Evolutionary conservation across 2,113 vertebrate genomes (phyloP).

Genomic region (Mustela nigripes): DNA sequence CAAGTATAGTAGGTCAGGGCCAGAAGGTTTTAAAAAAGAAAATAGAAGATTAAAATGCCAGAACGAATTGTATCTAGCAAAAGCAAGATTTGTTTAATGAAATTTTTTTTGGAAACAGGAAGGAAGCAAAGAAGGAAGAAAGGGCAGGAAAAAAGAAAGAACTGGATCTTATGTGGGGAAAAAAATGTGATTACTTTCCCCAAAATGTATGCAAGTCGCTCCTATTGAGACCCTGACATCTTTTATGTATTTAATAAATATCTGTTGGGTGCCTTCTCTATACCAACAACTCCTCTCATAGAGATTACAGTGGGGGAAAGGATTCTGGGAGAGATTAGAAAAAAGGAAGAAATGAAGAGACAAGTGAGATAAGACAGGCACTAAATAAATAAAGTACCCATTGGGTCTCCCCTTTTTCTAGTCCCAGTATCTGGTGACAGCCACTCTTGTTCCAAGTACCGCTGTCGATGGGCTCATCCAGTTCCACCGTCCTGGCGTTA

Average conservation of each 20-base stretch:
- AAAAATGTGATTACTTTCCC: not conserved
- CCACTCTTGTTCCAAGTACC: too few species aligned
- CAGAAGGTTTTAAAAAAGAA: not conserved
- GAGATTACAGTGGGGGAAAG: not conserved
- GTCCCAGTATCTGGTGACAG: not conserved
- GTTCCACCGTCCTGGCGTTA: not conserved
- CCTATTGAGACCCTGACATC: not conserved
- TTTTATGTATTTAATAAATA: constrained; percentile 15
- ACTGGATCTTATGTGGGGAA: not conserved
- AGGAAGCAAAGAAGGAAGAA: not conserved
- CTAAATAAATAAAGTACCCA: not conserved
- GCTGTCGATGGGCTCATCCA: not conserved
- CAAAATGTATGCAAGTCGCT: not conserved
- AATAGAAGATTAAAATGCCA: not conserved
- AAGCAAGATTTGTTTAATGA: not conserved
- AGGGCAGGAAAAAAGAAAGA: not conserved
- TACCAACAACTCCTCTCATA: not conserved
- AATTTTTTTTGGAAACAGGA: not conserved
- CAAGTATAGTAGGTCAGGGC: not conserved
- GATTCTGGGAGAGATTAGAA: not conserved
- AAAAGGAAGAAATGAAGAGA: not conserved
- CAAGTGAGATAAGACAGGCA: not conserved
- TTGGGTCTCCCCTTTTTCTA: not conserved
- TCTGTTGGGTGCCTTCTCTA: not conserved
- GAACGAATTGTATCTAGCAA: not conserved